Base-by-base conservation (phyloP, 2,888 invertebrate species). In the Anoncus sp. region DNA sequence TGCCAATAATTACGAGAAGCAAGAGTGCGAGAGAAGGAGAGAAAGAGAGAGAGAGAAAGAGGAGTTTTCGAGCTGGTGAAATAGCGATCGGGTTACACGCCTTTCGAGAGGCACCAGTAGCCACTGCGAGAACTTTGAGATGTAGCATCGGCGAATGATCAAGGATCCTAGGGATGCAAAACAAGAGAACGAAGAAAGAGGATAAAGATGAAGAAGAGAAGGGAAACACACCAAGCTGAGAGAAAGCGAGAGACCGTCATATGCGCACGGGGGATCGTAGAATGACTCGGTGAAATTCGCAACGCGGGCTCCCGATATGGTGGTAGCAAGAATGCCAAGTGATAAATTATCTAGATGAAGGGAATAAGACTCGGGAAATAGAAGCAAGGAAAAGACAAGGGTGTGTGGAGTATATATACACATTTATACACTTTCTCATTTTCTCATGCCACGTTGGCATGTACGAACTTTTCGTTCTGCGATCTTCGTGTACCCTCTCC, bases 51-150 rank as follows among this genome's bases (percentile, higher is more conserved):
- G 51, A 27, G n/a, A n/a, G n/a, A n/a, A n/a, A 51, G 16, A 24
- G 51, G 22, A 43, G 10, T 18, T 24, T 53, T 40, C 38, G 53
- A 55, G 65, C 38, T 20, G 43, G 20, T 22, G 51, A 43, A 43
- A 57, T 24, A 35, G 47, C 66, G 76, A 84, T 82, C 84, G 67
- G 60, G 71, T 85, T 85, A 84, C 85, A 22, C 63, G 77, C 40
- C n/a, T 63, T 75, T 55, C 60, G 62, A 67, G 62, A 45, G 18
- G 35, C 38, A 22, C 69, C 6, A 71, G 55, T 71, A 55, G 71
- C 80, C 66, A 67, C 20, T 63, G 55, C n/a, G 45, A 35, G 49
- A 65, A 73, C 40, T 73, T 63, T 49, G 65, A 67, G 31, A 22
- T 62, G 31, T 49, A 22, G 53, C 43, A 38, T 69, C 40, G n/a